These are phyloP conservation scores for Arrhopalites spinosus DNA, from an alignment of 2,888 invertebrate species.

Conservation along the genomic window DNA sequence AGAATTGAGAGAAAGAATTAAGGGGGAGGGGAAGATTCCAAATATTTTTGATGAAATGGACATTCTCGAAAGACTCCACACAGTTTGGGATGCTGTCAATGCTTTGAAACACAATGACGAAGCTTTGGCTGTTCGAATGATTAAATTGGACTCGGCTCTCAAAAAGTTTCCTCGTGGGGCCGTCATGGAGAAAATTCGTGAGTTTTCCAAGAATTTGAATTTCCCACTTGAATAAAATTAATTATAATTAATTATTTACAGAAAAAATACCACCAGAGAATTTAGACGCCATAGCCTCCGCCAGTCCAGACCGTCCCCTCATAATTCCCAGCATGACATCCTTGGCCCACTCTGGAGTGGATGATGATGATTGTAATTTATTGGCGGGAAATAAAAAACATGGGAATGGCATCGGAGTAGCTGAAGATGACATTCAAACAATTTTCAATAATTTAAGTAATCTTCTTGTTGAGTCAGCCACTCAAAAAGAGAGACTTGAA, in stretches of 20 bases:
- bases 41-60: slow-evolving; percentile 50
- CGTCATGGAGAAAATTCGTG: slow-evolving; percentile 49
- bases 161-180: slow-evolving; percentile 45
- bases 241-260: slow-evolving; percentile 11
- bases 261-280: slow-evolving; percentile 48
- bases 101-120: slow-evolving; percentile 53
- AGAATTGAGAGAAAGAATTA: slow-evolving; percentile 44
- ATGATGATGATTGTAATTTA: slow-evolving; percentile 22
- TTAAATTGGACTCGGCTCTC: slow-evolving; percentile 46
- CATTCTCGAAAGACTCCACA: slow-evolving; percentile 47
- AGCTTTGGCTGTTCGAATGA: slow-evolving; percentile 48
- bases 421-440: slow-evolving; percentile 36
- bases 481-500: slow-evolving; percentile 42
- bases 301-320: slow-evolving; percentile 39
- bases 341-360: not conserved
- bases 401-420: slow-evolving; percentile 32
- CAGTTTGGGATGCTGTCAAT: slow-evolving; percentile 53
- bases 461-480: slow-evolving; percentile 45
- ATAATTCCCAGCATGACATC: slow-evolving; percentile 39
- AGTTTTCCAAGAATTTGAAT: slow-evolving; percentile 7
- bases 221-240: not conserved
- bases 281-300: slow-evolving; percentile 44
- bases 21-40: slow-evolving; percentile 38
- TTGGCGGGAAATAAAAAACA: slow-evolving; percentile 12
- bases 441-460: slow-evolving; percentile 49